phyloP scores from a whole-genome alignment of 2,797 vertebrate genomes.

The Meda fulgida region DNA sequence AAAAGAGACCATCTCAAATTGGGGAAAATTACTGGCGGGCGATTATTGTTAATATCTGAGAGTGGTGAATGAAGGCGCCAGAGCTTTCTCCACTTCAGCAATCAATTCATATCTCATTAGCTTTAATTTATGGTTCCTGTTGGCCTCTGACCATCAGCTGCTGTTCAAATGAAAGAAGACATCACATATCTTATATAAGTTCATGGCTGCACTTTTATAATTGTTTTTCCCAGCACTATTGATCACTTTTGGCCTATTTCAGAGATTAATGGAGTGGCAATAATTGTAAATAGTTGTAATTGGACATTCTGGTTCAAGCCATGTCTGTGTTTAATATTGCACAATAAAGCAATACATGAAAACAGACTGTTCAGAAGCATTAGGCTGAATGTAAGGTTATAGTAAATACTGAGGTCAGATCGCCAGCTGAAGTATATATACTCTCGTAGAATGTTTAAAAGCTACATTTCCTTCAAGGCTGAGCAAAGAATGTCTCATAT shows the following conservation, averaged over 20 bases:
- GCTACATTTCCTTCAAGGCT: not conserved
- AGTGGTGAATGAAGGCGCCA: not conserved
- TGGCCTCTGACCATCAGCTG: not conserved
- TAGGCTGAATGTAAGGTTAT: not conserved
- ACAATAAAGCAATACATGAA: not conserved
- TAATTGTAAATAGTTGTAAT: constrained; percentile 60
- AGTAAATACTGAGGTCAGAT: not conserved
- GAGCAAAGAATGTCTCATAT: not conserved
- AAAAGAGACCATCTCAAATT: not conserved
- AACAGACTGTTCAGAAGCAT: not conserved
- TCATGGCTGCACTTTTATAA: constrained; percentile 61
- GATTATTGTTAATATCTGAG: not conserved
- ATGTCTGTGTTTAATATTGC: not conserved
- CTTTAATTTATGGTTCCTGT: not conserved
- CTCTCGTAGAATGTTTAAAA: not conserved
- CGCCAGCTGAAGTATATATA: not conserved
- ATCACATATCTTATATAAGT: not conserved
- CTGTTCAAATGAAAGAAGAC: not conserved
- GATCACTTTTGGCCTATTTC: constrained; percentile 84
- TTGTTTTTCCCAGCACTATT: constrained; percentile 89
- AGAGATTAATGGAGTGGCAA: constrained; percentile 81
- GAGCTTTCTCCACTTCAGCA: constrained; percentile 73
- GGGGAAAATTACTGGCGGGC: not conserved
- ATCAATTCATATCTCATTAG: constrained; percentile 99
- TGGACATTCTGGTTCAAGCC: not conserved